phyloP scores from a whole-genome alignment of 2,113 vertebrate genomes.

The Dromaius novaehollandiae region DNA sequence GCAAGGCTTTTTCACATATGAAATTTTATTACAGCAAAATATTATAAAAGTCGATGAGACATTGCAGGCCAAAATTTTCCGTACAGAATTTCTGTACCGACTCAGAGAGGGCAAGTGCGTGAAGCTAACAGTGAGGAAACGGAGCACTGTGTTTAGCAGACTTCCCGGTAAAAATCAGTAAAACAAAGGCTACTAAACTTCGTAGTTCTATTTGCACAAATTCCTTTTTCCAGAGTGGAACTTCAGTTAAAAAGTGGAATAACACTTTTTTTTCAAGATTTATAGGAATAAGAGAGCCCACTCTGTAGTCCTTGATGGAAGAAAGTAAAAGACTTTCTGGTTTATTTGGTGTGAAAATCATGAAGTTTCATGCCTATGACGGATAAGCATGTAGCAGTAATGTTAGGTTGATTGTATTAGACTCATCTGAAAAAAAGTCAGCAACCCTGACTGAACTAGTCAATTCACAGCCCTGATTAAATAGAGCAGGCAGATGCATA shows the following conservation, averaged over 20 bases:
- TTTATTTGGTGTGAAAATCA: conserved; percentile 21
- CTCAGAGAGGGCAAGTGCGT: not conserved
- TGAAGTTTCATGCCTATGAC: not conserved
- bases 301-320: not conserved
- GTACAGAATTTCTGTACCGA: not conserved
- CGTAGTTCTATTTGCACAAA: not conserved
- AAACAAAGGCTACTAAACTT: not conserved
- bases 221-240: not conserved
- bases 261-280: not conserved
- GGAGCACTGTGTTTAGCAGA: not conserved
- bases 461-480: conserved; percentile 22
- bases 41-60: not conserved
- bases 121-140: not conserved
- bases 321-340: not conserved
- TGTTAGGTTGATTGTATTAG: not conserved
- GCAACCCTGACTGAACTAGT: not conserved
- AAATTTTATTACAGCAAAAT: not conserved
- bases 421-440: not conserved
- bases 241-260: not conserved
- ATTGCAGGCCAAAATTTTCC: not conserved
- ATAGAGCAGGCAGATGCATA: not conserved
- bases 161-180: not conserved
- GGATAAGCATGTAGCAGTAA: not conserved
- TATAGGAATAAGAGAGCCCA: not conserved
- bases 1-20: not conserved